Evolutionary conservation across 92 coral and sea anemone genomes (phyloP), one percentile per base, ranked within the genome.

Genomic region (Isaurus tuberculatus): DNA sequence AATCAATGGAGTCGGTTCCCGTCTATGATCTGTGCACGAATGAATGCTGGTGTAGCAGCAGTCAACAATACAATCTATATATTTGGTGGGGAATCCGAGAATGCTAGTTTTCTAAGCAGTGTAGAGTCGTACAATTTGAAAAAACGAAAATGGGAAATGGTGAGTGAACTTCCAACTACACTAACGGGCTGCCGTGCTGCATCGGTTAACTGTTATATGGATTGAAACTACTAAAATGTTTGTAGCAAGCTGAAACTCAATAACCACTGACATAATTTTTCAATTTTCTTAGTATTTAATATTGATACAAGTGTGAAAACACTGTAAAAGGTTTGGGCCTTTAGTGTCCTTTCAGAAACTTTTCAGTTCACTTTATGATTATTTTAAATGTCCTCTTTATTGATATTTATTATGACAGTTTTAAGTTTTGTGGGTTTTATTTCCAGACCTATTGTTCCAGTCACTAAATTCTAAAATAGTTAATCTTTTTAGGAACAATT

Each of bases 31-130:
- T 46, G 66, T 29, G 48, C 84, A 19, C 78, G 92, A 67, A 64
- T 80, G 51, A 89, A 89, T 37, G 92, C 92, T 16, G 89, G 77
- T 4, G 89, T 72, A 27, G 77, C 86, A 34, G 61, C 86, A 32
- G 9, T 72, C 2, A 53, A 80, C 32, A 63, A 72, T 25, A 85
- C 36, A 40, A 80, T 89, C 44, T 72, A 85, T 65, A 85, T 85
- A 43, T 71, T 89, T 66, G 92, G 92, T 46, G 92, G 92, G 61
- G 92, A 89, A 70, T 66, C 87, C 32, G 55, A 81, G 53, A 70
- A 83, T 0, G 19, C 5, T 28, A 13, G 44, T 40, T 80, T 89
- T 64, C 73, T 89, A 10, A 75, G 87, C 84, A 83, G 89, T 51
- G 86, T 85, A 0, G 92, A 89, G 57, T 58, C 79, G 57, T 85